Evolutionary conservation across 2,888 invertebrate genomes (phyloP).

Genomic region (Willowsia nigromaculata): DNA sequence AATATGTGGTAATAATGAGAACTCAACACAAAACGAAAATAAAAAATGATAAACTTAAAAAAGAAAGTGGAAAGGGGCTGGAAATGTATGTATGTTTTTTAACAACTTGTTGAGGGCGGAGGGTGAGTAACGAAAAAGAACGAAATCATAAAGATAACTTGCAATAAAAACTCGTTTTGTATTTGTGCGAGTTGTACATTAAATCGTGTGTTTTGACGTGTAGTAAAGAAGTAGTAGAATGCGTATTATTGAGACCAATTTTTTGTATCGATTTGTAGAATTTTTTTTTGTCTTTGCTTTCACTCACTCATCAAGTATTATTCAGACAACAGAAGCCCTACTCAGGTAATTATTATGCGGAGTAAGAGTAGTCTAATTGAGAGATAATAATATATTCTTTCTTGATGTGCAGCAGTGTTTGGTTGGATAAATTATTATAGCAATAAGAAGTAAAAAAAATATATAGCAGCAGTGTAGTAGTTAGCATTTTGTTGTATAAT

Average conservation of each 20-base stretch:
- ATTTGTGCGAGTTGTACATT: conserved; percentile 71
- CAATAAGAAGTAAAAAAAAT: conserved; percentile 18
- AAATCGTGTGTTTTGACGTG: conserved; percentile 37
- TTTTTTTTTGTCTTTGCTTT: conserved; percentile 6
- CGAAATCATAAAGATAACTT: background rate
- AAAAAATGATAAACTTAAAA: conserved; percentile 29
- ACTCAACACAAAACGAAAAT: conserved; percentile 41
- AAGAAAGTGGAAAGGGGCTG: background rate
- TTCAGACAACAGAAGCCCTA: conserved; percentile 40
- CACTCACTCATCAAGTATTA: conserved; percentile 19
- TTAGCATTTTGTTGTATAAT: conserved; percentile 7
- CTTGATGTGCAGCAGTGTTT: conserved; percentile 53
- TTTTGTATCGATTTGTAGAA: background rate
- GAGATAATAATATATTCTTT: conserved; percentile 16
- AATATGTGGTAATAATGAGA: conserved; percentile 16
- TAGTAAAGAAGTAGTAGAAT: background rate
- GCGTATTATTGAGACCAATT: background rate
- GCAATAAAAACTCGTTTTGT: conserved; percentile 73
- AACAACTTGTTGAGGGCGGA: no score
- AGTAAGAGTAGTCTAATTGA: background rate
- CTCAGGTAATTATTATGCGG: background rate
- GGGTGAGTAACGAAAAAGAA: conserved; percentile 65
- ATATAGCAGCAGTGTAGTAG: conserved; percentile 34
- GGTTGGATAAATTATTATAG: conserved; percentile 22
- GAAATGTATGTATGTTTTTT: background rate